A percentile compares a stretch with the other conserved stretches of the same genome.
phyloP scores from a whole-genome alignment of 1,140 invertebrate genomes.

The Heliconius himera region DNA sequence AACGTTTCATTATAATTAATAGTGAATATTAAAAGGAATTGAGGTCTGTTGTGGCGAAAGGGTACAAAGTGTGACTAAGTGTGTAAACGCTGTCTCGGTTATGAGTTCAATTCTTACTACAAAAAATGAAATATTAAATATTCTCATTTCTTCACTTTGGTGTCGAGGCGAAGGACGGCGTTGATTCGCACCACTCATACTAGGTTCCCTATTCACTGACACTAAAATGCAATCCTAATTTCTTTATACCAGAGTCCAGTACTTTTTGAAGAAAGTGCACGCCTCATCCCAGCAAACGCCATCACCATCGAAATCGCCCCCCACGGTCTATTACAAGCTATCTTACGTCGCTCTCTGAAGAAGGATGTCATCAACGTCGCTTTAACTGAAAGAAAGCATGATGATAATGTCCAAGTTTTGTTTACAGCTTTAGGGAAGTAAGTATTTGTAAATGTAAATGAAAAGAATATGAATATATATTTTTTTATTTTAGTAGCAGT shows the following conservation, averaged over 20 bases:
- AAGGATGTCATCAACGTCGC: constrained; percentile 87
- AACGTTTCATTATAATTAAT: too few species aligned
- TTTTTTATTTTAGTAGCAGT: too few species aligned
- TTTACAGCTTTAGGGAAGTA: constrained; percentile 88
- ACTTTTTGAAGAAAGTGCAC: constrained; percentile 91
- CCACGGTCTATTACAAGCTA: constrained; percentile 89
- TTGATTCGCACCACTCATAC: too few species aligned
- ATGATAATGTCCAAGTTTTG: constrained; percentile 87
- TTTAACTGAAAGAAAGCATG: constrained; percentile 89
- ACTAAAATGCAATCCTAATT: background rate
- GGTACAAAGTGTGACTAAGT: too few species aligned
- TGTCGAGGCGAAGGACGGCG: too few species aligned
- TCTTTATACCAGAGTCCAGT: constrained; percentile 84
- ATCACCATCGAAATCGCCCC: constrained; percentile 92
- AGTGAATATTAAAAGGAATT: too few species aligned
- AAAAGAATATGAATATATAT: background rate
- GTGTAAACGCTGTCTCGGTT: too few species aligned
- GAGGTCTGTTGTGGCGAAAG: too few species aligned
- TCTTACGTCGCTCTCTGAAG: constrained; percentile 85
- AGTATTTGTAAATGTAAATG: constrained; percentile 51
- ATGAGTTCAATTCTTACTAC: too few species aligned
- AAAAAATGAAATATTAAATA: too few species aligned
- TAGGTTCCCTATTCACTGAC: too few species aligned
- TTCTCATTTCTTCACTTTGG: too few species aligned
- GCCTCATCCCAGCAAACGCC: constrained; percentile 89